Evolutionary conservation across 2,888 invertebrate species (phyloP).

Genomic region (Hermaeophaga mercurialis): DNA sequence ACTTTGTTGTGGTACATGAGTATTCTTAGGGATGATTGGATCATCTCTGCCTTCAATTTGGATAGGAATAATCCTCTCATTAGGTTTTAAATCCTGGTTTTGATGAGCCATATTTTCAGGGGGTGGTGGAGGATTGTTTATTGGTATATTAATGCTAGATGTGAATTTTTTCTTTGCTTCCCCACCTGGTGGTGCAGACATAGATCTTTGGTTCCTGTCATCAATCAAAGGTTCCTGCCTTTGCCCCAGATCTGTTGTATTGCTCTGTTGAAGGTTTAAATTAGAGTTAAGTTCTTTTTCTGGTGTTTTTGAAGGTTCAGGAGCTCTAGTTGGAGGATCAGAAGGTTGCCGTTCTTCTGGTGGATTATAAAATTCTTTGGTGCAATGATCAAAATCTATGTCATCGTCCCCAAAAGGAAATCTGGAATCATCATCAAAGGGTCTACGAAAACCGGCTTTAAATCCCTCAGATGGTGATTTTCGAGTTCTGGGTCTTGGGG

Average conservation of each 20-base stretch:
- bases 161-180: slow-evolving; percentile 47
- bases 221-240: slow-evolving; percentile 65
- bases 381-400: slow-evolving; percentile 26
- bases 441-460: slow-evolving; percentile 50
- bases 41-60: slow-evolving; percentile 81
- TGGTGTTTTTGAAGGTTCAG: slow-evolving; percentile 3
- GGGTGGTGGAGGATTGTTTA: slow-evolving; percentile 26
- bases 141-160: slow-evolving; percentile 54
- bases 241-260: slow-evolving; percentile 80
- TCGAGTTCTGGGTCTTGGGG: slow-evolving; percentile 49
- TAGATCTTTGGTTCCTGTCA: slow-evolving; percentile 71
- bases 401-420: slow-evolving; percentile 37
- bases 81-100: slow-evolving; percentile 16
- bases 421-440: slow-evolving; percentile 43
- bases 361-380: slow-evolving; percentile 22
- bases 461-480: slow-evolving; percentile 51
- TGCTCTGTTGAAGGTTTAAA: slow-evolving; percentile 61
- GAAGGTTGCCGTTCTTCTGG: slow-evolving; percentile 8
- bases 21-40: slow-evolving; percentile 72
- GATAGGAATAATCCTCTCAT: slow-evolving; percentile 44
- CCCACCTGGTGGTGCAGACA: slow-evolving; percentile 82
- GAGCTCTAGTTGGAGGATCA: slow-evolving; percentile 3
- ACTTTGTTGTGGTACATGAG: slow-evolving; percentile 33
- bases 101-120: slow-evolving; percentile 22
- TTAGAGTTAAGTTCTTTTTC: slow-evolving; percentile 4